phyloP scores from a whole-genome alignment of 2,113 vertebrate genomes.

The Nanorana parkeri region DNA sequence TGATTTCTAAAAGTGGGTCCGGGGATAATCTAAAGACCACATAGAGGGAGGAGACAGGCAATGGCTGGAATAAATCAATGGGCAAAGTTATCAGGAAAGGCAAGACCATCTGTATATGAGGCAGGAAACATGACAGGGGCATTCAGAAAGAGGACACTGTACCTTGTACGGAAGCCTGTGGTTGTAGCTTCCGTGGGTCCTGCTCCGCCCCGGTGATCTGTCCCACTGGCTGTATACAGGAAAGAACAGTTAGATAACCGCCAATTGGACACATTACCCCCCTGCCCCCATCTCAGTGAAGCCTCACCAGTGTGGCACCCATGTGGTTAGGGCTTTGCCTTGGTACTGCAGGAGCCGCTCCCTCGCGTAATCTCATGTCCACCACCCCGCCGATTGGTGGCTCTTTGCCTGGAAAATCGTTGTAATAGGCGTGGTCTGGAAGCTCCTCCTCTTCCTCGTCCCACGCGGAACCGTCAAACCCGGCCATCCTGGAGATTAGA shows the following conservation, averaged over 20 bases:
- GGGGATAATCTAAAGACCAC: no score
- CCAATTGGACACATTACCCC: neutral
- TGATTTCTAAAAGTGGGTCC: no score
- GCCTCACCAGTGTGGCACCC: constrained; percentile 87
- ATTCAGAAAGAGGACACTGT: neutral
- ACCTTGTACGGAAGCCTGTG: constrained; percentile 56
- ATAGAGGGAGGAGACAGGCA: no score
- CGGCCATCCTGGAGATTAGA: constrained; percentile 84
- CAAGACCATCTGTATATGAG: neutral
- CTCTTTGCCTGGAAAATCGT: constrained; percentile 95
- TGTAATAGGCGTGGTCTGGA: constrained; percentile 93
- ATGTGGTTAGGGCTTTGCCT: constrained; percentile 71
- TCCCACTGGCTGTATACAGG: constrained; percentile 68
- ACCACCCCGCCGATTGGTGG: constrained; percentile 92
- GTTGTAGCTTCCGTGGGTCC: constrained; percentile 70
- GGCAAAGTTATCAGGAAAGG: no score
- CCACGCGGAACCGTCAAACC: constrained; percentile 96
- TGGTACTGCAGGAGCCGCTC: constrained; percentile 47
- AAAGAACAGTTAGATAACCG: constrained; percentile 35
- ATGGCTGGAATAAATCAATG: no score
- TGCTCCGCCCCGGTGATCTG: constrained; percentile 64
- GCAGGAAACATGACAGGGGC: neutral
- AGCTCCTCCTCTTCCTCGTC: constrained; percentile 89
- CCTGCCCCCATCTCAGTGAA: neutral
- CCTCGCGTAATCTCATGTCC: constrained; percentile 86